Conservation (phyloP, 2,113 vertebrate species). For the Turdus rufiventris region DNA sequence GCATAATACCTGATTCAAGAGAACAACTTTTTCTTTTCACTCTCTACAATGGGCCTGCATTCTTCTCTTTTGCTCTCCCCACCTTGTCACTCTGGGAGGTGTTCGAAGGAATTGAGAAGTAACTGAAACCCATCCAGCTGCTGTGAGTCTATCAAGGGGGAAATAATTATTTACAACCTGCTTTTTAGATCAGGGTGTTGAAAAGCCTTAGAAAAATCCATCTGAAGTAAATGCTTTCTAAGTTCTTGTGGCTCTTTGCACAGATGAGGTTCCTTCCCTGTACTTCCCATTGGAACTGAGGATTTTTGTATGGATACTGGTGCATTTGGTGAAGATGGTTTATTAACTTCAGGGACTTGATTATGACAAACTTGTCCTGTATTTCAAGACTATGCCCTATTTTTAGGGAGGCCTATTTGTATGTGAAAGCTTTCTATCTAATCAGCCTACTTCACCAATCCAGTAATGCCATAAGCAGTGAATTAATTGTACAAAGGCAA, state of each 20-base stretch:
- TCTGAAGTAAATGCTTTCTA: neutral
- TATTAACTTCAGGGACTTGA: neutral
- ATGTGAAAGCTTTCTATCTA: neutral
- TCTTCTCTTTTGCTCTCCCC: neutral
- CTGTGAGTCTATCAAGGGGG: neutral
- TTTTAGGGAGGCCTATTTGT: neutral
- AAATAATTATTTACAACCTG: neutral
- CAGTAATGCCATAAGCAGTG: neutral
- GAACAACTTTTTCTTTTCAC: neutral
- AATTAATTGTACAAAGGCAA: neutral
- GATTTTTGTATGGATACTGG: neutral
- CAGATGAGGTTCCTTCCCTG: neutral
- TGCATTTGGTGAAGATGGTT: neutral
- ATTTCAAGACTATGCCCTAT: neutral
- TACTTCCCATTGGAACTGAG: neutral
- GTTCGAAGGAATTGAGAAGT: neutral
- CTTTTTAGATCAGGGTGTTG: neutral
- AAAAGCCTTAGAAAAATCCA: neutral
- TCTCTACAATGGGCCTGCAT: accelerated
- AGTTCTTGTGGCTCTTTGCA: neutral
- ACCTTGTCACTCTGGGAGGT: neutral
- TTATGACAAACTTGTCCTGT: neutral
- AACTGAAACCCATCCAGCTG: neutral
- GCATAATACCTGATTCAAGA: neutral
- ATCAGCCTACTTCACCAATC: neutral